These are phyloP conservation scores for Acrocephalus kingi DNA, from an alignment of 2,113 vertebrate genomes.

Conservation along the genomic window DNA sequence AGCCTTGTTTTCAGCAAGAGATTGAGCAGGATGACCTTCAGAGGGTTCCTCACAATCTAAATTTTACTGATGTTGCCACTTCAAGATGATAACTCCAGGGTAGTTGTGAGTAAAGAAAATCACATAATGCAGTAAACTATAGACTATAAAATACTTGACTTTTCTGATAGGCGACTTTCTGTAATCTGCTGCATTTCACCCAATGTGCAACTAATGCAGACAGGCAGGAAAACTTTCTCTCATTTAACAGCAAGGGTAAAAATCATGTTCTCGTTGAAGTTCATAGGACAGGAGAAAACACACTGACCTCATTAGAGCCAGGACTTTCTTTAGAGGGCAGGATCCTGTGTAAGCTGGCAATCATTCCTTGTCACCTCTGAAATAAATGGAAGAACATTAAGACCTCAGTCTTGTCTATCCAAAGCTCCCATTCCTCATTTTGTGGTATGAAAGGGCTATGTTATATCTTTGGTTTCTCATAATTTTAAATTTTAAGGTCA, in stretches of 20 bases:
- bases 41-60: neutral
- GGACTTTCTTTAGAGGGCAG: neutral
- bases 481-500: neutral
- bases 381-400: constrained; percentile 5
- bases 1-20: neutral
- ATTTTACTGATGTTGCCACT: neutral
- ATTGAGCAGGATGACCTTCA: neutral
- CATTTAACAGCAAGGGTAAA: neutral
- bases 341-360: neutral
- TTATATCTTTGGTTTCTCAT: neutral
- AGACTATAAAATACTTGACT: neutral
- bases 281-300: neutral
- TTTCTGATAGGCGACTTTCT: neutral
- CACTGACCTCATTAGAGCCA: constrained; percentile 7
- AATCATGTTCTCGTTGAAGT: neutral
- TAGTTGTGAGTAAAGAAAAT: neutral
- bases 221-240: neutral
- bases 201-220: neutral
- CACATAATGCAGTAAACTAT: neutral
- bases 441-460: neutral
- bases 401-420: neutral
- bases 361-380: neutral
- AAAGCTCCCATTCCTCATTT: neutral
- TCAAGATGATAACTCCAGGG: neutral
- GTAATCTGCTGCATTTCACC: neutral